A percentile compares a stretch with the other conserved stretches of the same genome.
Evolutionary conservation across 2,888 invertebrate species (phyloP).

Genomic region (Lissocephala sabroskyi): DNA sequence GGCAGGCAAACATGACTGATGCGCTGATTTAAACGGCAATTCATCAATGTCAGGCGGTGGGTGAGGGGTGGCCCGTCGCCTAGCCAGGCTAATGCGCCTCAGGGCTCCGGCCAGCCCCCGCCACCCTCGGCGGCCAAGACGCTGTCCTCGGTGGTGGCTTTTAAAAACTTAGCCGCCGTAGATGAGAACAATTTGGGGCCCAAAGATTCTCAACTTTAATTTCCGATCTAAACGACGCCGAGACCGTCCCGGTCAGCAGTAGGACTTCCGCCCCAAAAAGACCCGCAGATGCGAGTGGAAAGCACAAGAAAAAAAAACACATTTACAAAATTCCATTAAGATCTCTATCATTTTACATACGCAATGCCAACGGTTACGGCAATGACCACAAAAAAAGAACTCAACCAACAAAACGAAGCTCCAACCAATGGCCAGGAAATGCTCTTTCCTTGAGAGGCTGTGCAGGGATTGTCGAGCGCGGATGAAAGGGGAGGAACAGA

Average conservation of each 20-base stretch:
- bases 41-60: slow-evolving; percentile 68
- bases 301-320: slow-evolving; percentile 14
- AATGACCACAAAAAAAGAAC: too few species aligned
- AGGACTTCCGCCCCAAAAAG: background rate
- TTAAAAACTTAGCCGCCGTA: slow-evolving; percentile 10
- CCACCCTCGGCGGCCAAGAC: background rate
- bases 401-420: slow-evolving; percentile 5
- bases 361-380: too few species aligned
- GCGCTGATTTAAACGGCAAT: slow-evolving; percentile 72
- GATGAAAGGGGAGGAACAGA: too few species aligned
- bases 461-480: too few species aligned
- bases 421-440: too few species aligned
- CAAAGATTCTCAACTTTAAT: slow-evolving; percentile 54
- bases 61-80: slow-evolving; percentile 27
- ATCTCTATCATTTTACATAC: slow-evolving; percentile 57
- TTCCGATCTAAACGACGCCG: slow-evolving; percentile 44
- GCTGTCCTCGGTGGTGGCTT: slow-evolving; percentile 3
- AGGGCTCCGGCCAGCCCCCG: too few species aligned
- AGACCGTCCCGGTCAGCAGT: slow-evolving; percentile 24
- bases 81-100: slow-evolving; percentile 4
- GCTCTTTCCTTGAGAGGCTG: too few species aligned
- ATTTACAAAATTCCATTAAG: slow-evolving; percentile 56
- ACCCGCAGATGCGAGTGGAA: too few species aligned
- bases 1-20: slow-evolving; percentile 65
- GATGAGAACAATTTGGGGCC: background rate